phyloP scores from a whole-genome alignment of 1,140 invertebrate species.

The Magallana ariakensis region DNA sequence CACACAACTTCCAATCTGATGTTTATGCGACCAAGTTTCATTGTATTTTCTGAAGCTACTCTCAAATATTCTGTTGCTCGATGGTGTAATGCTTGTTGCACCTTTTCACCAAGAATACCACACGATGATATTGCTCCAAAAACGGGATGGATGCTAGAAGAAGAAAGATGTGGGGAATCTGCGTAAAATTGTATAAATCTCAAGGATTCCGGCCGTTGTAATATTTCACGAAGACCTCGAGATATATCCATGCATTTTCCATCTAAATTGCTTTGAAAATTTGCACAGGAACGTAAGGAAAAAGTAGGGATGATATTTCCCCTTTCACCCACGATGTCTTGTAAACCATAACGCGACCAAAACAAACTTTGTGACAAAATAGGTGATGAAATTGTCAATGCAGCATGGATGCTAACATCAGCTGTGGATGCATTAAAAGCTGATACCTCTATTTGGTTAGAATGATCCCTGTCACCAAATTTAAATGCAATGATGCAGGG shows the following conservation, averaged over 20 bases:
- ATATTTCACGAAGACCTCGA: background rate
- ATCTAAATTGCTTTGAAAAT: constrained; percentile 33
- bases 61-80: constrained; percentile 33
- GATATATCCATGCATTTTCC: constrained; percentile 19
- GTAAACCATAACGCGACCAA: constrained; percentile 39
- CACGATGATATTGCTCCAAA: constrained; percentile 31
- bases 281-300: constrained; percentile 17
- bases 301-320: background rate
- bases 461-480: constrained; percentile 30
- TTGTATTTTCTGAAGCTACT: constrained; percentile 27
- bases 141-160: constrained; percentile 25
- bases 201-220: background rate
- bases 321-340: constrained; percentile 24
- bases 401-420: constrained; percentile 10
- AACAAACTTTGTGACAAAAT: constrained; percentile 17
- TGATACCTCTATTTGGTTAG: background rate
- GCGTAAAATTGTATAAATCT: constrained; percentile 45
- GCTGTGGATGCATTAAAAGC: background rate
- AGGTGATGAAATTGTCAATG: constrained; percentile 30
- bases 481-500: constrained; percentile 27
- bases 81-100: constrained; percentile 20
- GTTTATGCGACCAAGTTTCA: constrained; percentile 38
- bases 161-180: constrained; percentile 31
- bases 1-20: constrained; percentile 44
- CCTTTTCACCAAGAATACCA: constrained; percentile 38